Evolutionary conservation across 1,140 invertebrate genomes (phyloP).

Genomic region (Amyelois transitella): DNA sequence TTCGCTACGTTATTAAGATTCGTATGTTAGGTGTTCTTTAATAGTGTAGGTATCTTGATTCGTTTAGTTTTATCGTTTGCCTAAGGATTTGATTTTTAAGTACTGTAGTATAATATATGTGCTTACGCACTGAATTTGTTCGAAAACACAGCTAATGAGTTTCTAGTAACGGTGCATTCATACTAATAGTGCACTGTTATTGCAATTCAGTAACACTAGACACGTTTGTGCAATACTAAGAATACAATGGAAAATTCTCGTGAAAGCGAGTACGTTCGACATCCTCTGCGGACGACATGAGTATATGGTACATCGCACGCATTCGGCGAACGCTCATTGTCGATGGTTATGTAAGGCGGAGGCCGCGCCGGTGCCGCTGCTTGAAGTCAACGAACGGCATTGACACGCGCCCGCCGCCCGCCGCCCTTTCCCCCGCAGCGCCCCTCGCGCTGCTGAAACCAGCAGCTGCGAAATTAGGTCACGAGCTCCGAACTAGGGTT

Average conservation of each 20-base stretch:
- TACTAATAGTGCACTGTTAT: too few species aligned
- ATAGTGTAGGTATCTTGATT: too few species aligned
- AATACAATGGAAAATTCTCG: not conserved
- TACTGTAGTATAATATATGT: too few species aligned
- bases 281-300: not conserved
- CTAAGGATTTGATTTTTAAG: too few species aligned
- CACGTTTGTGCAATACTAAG: too few species aligned
- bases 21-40: too few species aligned
- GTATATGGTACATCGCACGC: constrained; percentile 49
- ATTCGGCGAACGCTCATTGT: constrained; percentile 60
- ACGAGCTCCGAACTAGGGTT: constrained; percentile 46
- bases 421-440: constrained; percentile 24
- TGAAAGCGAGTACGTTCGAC: not conserved
- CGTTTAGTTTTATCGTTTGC: too few species aligned
- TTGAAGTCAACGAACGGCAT: constrained; percentile 72
- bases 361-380: constrained; percentile 63
- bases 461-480: constrained; percentile 71
- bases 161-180: too few species aligned
- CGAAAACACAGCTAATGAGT: too few species aligned
- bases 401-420: constrained; percentile 56
- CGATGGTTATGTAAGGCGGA: constrained; percentile 71
- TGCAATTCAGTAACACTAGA: too few species aligned
- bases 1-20: not conserved
- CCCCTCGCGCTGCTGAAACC: constrained; percentile 61
- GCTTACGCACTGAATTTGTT: too few species aligned